Evolutionary conservation across 2,797 vertebrate genomes (phyloP).

Genomic region (Oryzias dopingdopingensis): DNA sequence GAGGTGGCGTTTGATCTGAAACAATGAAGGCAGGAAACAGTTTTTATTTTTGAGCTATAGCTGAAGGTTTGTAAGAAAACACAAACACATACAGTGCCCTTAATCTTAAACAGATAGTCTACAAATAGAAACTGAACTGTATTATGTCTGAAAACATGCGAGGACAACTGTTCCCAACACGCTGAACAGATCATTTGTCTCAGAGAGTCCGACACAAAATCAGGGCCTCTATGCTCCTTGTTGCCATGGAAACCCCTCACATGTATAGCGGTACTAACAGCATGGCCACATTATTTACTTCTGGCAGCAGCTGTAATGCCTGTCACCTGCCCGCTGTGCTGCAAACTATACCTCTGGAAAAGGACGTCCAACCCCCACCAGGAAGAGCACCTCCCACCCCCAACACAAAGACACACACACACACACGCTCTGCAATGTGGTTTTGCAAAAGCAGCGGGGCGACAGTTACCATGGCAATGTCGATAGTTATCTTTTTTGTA

Average conservation of each 20-base stretch:
- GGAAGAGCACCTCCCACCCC: constrained; percentile 9
- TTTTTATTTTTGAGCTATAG: too few species aligned
- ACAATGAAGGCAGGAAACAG: too few species aligned
- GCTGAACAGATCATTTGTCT: constrained; percentile 58
- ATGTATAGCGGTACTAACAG: constrained; percentile 41
- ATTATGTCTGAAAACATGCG: constrained; percentile 1
- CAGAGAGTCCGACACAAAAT: constrained; percentile 63
- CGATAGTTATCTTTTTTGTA: constrained; percentile 52
- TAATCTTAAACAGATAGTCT: too few species aligned
- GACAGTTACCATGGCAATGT: constrained; percentile 69
- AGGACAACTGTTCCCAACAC: constrained; percentile 23
- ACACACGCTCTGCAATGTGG: constrained; percentile 6
- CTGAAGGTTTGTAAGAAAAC: too few species aligned
- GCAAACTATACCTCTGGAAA: constrained; percentile 52
- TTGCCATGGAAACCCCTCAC: constrained; percentile 69
- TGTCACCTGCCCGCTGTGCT: constrained; percentile 59
- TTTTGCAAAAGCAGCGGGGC: constrained; percentile 38
- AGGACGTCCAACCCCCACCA: constrained; percentile 53
- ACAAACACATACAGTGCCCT: too few species aligned
- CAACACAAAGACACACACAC: not conserved
- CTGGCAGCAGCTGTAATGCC: constrained; percentile 63
- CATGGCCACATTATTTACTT: constrained; percentile 55
- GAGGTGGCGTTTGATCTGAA: too few species aligned
- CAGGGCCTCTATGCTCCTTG: constrained; percentile 64
- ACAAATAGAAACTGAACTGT: too few species aligned